phyloP scores from a whole-genome alignment of 2,888 invertebrate genomes.

The Phorcus lineatus region DNA sequence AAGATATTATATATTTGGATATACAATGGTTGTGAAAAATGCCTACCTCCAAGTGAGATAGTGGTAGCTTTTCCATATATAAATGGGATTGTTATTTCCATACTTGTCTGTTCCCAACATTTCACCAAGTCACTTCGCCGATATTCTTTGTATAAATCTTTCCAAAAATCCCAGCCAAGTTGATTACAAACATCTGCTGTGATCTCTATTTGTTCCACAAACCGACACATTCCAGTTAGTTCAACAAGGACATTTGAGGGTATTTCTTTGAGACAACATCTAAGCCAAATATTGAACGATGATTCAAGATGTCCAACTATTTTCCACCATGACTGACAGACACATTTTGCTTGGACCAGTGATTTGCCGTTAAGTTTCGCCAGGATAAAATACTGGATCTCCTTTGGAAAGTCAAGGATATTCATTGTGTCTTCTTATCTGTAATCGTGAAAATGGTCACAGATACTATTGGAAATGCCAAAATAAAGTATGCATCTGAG shows the following conservation, averaged over 20 bases:
- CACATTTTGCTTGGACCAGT: conserved; percentile 36
- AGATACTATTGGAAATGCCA: no score
- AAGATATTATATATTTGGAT: no score
- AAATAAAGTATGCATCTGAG: no score
- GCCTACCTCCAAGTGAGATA: background rate
- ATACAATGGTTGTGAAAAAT: background rate
- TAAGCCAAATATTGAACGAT: conserved; percentile 30
- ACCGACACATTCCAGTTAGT: conserved; percentile 21
- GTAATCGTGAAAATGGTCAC: no score
- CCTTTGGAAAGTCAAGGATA: conserved; percentile 23
- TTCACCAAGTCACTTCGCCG: background rate
- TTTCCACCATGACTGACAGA: conserved; percentile 31
- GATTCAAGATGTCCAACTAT: conserved; percentile 16
- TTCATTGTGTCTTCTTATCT: background rate
- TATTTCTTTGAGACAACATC: conserved; percentile 29
- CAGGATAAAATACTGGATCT: conserved; percentile 31
- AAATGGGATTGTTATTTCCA: background rate
- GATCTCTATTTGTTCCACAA: background rate
- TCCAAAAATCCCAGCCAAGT: conserved; percentile 30
- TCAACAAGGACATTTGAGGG: conserved; percentile 21
- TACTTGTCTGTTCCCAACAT: background rate
- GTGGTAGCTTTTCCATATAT: background rate
- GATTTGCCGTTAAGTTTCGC: conserved; percentile 38
- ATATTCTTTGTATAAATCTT: conserved; percentile 19
- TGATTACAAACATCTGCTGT: background rate